phyloP scores from a whole-genome alignment of 2,113 vertebrate species.

The Chamaea fasciata region DNA sequence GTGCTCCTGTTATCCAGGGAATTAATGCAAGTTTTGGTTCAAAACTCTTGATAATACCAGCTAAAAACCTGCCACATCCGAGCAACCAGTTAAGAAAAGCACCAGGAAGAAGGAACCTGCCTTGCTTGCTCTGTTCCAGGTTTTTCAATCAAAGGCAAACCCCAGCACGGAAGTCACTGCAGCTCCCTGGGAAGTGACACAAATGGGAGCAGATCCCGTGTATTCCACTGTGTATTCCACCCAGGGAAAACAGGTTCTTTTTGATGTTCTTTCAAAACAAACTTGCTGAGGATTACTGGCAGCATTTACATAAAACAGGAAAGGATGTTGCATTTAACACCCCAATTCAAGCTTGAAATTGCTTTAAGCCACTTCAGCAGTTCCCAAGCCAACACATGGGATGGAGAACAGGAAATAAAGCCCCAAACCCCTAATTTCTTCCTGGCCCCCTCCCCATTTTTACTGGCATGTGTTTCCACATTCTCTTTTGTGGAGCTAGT shows the following conservation, averaged over 20 bases:
- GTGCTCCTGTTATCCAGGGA: neutral
- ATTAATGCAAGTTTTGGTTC: neutral
- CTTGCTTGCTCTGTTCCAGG: neutral
- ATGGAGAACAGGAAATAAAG: neutral
- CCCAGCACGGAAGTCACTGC: neutral
- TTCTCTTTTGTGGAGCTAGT: neutral
- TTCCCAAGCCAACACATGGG: neutral
- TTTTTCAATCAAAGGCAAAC: neutral
- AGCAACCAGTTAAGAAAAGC: neutral
- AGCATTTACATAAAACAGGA: neutral
- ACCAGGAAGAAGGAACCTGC: neutral
- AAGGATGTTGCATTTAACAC: neutral
- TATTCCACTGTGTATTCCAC: neutral
- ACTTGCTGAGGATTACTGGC: neutral
- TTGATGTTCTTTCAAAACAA: constrained; percentile 1
- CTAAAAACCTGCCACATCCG: neutral
- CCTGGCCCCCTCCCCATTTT: accelerated
- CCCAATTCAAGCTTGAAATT: neutral
- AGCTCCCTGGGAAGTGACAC: neutral
- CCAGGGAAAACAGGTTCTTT: neutral
- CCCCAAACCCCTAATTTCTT: neutral
- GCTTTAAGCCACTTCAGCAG: neutral
- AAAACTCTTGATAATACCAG: neutral
- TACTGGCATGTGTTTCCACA: neutral
- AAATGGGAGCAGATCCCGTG: neutral